phyloP scores from a whole-genome alignment of 2,113 vertebrate genomes.

The Phyllostomus hastatus region DNA sequence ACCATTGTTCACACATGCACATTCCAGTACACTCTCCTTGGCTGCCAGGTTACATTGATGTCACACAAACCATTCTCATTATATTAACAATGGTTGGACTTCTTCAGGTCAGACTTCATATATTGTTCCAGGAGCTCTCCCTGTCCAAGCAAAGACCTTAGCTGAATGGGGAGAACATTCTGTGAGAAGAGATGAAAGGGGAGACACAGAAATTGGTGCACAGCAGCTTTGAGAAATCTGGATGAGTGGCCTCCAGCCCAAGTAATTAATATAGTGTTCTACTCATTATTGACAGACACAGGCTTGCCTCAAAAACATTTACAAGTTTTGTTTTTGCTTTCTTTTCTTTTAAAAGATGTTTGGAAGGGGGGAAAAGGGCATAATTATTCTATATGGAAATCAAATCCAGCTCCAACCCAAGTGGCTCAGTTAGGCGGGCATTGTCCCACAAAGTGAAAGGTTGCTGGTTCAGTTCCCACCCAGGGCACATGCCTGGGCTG shows the following conservation, averaged over 20 bases:
- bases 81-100: too few relatives aligned
- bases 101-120: not conserved
- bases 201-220: not conserved
- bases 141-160: slow-evolving; percentile 57
- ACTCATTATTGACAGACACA: slow-evolving; percentile 43
- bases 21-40: too few relatives aligned
- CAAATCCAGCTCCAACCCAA: not conserved
- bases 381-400: slow-evolving; percentile 63
- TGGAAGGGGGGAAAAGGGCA: slow-evolving; percentile 44
- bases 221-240: not conserved
- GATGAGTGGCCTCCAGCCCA: not conserved
- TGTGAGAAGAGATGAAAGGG: not conserved
- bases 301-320: slow-evolving; percentile 1
- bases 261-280: slow-evolving; percentile 33
- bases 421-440: too few relatives aligned
- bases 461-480: too few relatives aligned
- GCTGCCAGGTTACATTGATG: too few relatives aligned
- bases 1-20: too few relatives aligned
- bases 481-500: too few relatives aligned
- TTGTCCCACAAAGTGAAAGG: too few relatives aligned
- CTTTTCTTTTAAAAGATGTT: slow-evolving; percentile 35
- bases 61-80: too few relatives aligned
- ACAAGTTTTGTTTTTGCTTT: not conserved
- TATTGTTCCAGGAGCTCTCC: slow-evolving; percentile 54
- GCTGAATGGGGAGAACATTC: slow-evolving; percentile 1